Base-by-base conservation (phyloP, 2,113 vertebrate species). In the Callopanchax toddi region DNA sequence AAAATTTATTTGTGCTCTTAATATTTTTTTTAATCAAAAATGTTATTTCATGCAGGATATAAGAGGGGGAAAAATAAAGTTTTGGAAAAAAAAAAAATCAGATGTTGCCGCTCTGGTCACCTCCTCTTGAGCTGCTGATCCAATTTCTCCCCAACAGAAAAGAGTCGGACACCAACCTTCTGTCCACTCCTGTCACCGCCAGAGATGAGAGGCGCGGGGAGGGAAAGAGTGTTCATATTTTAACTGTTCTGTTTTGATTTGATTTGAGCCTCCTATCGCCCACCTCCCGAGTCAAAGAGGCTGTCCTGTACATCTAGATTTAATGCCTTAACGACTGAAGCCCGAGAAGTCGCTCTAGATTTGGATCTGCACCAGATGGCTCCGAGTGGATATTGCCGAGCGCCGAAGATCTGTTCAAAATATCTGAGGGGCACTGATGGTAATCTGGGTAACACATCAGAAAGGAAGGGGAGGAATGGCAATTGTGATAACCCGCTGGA, bases 321-420 rank as follows among this genome's bases (percentile, higher is more conserved):
- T 91, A 92, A 91, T 91, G 91, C 86, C 80, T 88, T 92, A 89
- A 92, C 92, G 86, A 88, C 90, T 92, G 81, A 84, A 91, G 86
- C 92, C 90, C 89, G 81, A 87, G 91, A 93, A 94, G 92, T 91
- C 92, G 91, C 90, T 75, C 25, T 43, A 87, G 93, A 94, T 96
- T 93, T 70, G 92, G 94, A 95, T 95, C 93, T 93, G 92, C 93
- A 94, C 93, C 95, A 95, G 94, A 95, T 94, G 94, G 93, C 92
- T 92, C 87, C 90, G 92, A 94, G 93, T 92, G 93, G 92, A 93
- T 94, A 91, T 92, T 92, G 92, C 92, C 76, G 90, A 91, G 84
- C 82, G 82, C 87, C 78, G 91, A 91, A 89, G 93, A 94, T 93
- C 93, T 91, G 91, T 92, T 93, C 83, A 92, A 91, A 93, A 92